Percentiles rank a stretch among this genome's conserved stretches.
These are phyloP conservation scores for Drosophila orena DNA, from an alignment of 1,140 invertebrate species.

Conservation along the genomic window DNA sequence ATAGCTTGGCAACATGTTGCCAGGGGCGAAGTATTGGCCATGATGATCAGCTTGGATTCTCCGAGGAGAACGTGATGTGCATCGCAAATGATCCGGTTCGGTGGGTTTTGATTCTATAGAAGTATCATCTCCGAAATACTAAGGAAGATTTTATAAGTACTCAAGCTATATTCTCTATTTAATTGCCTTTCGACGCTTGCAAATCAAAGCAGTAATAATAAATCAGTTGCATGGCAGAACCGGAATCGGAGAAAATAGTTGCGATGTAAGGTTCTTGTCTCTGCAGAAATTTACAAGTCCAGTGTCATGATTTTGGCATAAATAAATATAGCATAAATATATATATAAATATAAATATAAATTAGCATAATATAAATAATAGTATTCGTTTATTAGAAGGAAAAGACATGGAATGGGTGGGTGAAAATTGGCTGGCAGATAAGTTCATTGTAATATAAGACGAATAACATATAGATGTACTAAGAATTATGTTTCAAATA, in stretches of 20 bases:
- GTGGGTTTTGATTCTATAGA: slow-evolving; percentile 68
- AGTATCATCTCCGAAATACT: slow-evolving; percentile 52
- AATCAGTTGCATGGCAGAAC: slow-evolving; percentile 33
- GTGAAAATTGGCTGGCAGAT: no score
- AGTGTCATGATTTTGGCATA: no score
- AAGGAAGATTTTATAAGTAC: slow-evolving; percentile 23
- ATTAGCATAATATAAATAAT: no score
- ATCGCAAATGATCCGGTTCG: slow-evolving; percentile 67
- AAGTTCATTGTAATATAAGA: no score
- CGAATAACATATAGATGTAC: no score
- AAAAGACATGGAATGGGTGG: no score
- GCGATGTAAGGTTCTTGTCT: not conserved
- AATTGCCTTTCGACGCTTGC: slow-evolving; percentile 54
- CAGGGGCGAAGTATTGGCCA: slow-evolving; percentile 17
- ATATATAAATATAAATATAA: no score
- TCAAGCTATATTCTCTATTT: slow-evolving; percentile 33
- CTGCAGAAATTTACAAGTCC: not conserved
- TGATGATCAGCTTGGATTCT: slow-evolving; percentile 23
- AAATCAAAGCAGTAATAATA: slow-evolving; percentile 62
- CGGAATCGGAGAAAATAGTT: slow-evolving; percentile 32
- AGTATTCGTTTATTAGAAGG: no score
- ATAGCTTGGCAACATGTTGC: slow-evolving; percentile 21
- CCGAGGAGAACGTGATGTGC: slow-evolving; percentile 53
- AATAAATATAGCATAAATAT: no score
- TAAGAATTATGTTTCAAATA: no score